Conservation (phyloP, 2,113 vertebrate species). For the Sakesphorus luctuosus region DNA sequence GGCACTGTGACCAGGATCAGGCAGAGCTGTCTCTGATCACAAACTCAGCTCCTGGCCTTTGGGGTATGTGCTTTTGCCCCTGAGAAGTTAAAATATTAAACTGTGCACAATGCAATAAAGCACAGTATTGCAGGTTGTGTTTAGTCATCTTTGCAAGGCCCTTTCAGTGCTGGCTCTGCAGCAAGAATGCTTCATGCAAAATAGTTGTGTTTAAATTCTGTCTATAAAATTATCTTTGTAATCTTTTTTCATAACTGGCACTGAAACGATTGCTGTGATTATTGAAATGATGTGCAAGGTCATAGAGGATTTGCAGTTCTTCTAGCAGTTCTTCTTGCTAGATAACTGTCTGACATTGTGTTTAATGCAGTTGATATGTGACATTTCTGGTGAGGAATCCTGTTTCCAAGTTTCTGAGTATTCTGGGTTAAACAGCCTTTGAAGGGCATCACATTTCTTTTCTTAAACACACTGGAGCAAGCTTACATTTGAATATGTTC, state of each 20-base stretch:
- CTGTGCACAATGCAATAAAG: accelerated
- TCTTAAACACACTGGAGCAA: not conserved
- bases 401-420: not conserved
- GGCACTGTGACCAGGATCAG: not conserved
- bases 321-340: not conserved
- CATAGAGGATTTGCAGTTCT: not conserved
- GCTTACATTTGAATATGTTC: not conserved
- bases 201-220: not conserved
- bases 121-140: not conserved
- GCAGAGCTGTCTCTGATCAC: not conserved
- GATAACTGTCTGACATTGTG: not conserved
- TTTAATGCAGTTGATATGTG: not conserved
- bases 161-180: not conserved
- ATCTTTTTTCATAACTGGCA: not conserved
- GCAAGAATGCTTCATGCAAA: not conserved
- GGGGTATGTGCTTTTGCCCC: accelerated
- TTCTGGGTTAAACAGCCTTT: not conserved
- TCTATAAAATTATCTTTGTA: not conserved
- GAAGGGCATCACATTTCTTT: not conserved
- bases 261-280: not conserved
- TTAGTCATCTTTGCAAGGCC: not conserved
- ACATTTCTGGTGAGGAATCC: not conserved
- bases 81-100: not conserved
- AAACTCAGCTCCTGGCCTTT: not conserved
- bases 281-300: not conserved